Base-by-base conservation (phyloP, 2,888 invertebrate species). In the Thera obeliscata region DNA sequence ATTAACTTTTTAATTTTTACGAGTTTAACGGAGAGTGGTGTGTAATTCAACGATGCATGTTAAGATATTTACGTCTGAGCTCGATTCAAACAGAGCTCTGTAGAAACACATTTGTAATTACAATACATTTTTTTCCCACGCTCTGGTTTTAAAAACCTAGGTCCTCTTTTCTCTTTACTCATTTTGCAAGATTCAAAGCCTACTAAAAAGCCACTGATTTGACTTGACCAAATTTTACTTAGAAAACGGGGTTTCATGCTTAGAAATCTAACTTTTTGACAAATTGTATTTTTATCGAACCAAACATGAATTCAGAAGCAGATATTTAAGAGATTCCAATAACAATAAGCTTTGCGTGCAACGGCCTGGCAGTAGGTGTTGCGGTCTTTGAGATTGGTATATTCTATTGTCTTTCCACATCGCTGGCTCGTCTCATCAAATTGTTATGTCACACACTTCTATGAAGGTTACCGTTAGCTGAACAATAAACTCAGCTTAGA, bases 321-420 rank as follows among this genome's bases (percentile, higher is more conserved):
- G 55, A 69, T 66, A 22, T 67, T 68, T 67, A 63, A 66, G 71
- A 66, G 61, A 69, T 74, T 77, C 77, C 74, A 81, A 79, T 79
- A 82, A 81, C 82, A 46, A 9, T 11, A 5, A 50, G 22, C 86
- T 83, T 84, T 84, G 82, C 81, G 82, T 84, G 81, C 81, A 83
- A 74, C 67, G 83, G 22, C 22, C 22, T 1, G 22, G 83, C 83
- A 83, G 78, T 76, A 70, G 75, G 77, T 75, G 76, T 78, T 70
- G 76, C 73, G 69, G 78, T 76, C 80, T 79, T 76, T 78, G 76
- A 75, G 75, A 77, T 79, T 76, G 80, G 82, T 81, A 82, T 77
- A 89, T 88, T 81, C 82, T 77, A 89, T 88, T 90, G 88, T 90
- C 87, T 90, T 90, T 89, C 88, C 84, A 82, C 81, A 76, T 86